phyloP scores from a whole-genome alignment of 2,113 vertebrate species.

The Dasyornis broadbenti region DNA sequence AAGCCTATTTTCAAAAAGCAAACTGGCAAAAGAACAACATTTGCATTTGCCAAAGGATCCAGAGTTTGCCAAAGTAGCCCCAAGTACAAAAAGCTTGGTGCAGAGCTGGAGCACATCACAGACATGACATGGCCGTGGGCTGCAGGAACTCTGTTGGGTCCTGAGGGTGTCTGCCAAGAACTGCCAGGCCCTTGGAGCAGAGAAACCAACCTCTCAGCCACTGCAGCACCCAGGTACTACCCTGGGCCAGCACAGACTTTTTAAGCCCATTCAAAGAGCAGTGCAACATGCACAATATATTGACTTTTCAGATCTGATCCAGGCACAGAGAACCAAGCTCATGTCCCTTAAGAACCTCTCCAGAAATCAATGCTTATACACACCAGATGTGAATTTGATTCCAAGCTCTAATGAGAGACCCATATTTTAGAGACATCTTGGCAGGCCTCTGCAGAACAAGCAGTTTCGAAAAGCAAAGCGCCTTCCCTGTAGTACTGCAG shows the following conservation, averaged over 20 bases:
- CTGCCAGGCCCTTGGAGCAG: not conserved
- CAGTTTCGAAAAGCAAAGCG: not conserved
- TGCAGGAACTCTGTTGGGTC: rapidly evolving
- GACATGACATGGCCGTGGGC: not conserved
- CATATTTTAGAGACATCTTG: not conserved
- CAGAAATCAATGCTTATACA: not conserved
- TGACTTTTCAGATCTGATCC: not conserved
- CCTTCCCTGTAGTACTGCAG: not conserved
- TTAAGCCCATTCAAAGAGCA: not conserved
- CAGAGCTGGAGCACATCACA: not conserved
- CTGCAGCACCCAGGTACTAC: rapidly evolving
- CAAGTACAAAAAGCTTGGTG: not conserved
- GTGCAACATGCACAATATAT: not conserved
- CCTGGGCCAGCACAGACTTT: rapidly evolving
- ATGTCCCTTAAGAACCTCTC: not conserved
- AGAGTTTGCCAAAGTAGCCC: not conserved
- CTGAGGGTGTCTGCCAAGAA: not conserved
- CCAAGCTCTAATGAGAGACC: not conserved
- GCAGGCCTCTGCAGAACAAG: not conserved
- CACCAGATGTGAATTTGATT: not conserved
- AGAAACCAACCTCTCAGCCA: not conserved
- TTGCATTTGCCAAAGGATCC: not conserved
- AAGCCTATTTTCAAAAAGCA: not conserved
- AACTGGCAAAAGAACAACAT: not conserved
- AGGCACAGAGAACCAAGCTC: not conserved